Percentiles rank a stretch among this genome's conserved stretches.
phyloP scores from a whole-genome alignment of 1,140 invertebrate species.

The Drosophila cardini region DNA sequence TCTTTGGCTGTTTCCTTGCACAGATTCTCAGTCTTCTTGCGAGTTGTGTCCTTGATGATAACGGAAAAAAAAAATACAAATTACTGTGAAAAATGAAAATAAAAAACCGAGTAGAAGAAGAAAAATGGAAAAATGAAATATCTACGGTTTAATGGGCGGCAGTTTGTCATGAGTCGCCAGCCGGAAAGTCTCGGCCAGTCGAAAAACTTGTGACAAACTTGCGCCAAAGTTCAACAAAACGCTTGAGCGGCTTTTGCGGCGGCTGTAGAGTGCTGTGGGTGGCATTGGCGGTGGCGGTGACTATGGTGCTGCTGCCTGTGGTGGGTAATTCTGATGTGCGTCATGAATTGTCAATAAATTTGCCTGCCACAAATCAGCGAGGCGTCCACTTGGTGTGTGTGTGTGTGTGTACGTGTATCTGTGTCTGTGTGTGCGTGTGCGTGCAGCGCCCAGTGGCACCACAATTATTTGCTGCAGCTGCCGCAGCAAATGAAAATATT shows the following conservation, averaged over 20 bases:
- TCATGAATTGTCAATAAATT: conserved; percentile 82
- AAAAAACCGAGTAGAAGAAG: background rate
- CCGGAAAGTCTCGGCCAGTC: conserved; percentile 52
- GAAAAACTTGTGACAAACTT: conserved; percentile 74
- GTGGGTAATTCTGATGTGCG: conserved; percentile 7
- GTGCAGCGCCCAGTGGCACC: conserved; percentile 14
- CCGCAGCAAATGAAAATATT: conserved; percentile 77
- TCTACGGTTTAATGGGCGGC: conserved; percentile 74
- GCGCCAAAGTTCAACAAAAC: conserved; percentile 77
- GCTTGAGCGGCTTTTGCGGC: conserved; percentile 58
- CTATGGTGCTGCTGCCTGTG: background rate
- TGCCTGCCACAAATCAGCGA: conserved; percentile 76
- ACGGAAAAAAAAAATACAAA: conserved; percentile 15
- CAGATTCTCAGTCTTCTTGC: conserved; percentile 53
- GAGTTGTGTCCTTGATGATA: conserved; percentile 15
- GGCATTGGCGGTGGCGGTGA: background rate
- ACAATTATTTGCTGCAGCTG: conserved; percentile 78
- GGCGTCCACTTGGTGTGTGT: conserved; percentile 36
- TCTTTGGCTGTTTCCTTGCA: conserved; percentile 57
- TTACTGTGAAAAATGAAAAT: conserved; percentile 10
- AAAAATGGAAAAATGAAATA: conserved; percentile 74
- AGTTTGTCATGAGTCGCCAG: conserved; percentile 73
- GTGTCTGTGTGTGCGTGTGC: background rate
- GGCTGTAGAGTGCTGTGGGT: conserved; percentile 8
- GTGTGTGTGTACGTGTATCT: background rate